phyloP scores from a whole-genome alignment of 37 sponge, comb jelly and placozoan genomes.

The Haliclona indistincta region DNA sequence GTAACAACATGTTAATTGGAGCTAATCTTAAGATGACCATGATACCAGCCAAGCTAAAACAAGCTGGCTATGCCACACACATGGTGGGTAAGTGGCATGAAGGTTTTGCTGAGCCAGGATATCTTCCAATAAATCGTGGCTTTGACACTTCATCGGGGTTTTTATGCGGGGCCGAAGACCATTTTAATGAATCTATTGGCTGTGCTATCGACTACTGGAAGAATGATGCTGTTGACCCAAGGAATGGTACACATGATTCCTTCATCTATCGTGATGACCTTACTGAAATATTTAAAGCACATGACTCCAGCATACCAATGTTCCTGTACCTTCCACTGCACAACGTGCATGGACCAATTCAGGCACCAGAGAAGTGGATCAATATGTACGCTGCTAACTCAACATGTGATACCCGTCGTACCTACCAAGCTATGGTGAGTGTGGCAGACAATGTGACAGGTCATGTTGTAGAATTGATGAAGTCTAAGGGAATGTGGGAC shows the following conservation, averaged over 20 bases:
- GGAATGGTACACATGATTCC: slow-evolving; percentile 30
- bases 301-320: slow-evolving; percentile 31
- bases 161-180: slow-evolving; percentile 34
- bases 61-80: slow-evolving; percentile 35
- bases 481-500: no score
- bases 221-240: not conserved
- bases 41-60: slow-evolving; percentile 44
- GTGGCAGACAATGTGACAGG: slow-evolving; percentile 45
- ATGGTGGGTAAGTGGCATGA: no score
- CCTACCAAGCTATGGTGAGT: no score
- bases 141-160: no score
- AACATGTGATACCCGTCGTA: not conserved
- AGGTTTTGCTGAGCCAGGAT: slow-evolving; percentile 20
- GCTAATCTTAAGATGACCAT: slow-evolving; percentile 46
- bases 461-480: slow-evolving; percentile 31
- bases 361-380: slow-evolving; percentile 36
- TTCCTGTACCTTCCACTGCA: slow-evolving; percentile 62
- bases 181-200: slow-evolving; percentile 29
- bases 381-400: not conserved
- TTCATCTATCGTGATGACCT: slow-evolving; percentile 21
- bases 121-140: slow-evolving; percentile 50
- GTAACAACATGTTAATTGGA: no score
- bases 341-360: slow-evolving; percentile 47
- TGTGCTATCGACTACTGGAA: slow-evolving; percentile 37
- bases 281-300: slow-evolving; percentile 15